These are phyloP conservation scores for Chelon auratus DNA, from an alignment of 2,797 vertebrate species.

Conservation along the genomic window DNA sequence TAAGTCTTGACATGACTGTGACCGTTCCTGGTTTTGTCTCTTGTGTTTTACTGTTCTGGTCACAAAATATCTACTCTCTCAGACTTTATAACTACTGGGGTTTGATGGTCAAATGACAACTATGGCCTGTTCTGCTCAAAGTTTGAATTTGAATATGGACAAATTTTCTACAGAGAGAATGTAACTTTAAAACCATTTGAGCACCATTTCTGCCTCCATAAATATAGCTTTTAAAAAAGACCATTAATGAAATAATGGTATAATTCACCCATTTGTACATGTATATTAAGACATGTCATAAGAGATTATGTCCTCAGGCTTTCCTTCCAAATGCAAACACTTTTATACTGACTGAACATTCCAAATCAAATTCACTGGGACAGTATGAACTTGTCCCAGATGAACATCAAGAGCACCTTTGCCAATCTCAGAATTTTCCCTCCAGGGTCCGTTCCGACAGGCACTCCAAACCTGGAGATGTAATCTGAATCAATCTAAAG, in stretches of 20 bases:
- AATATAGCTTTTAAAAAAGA: conserved; percentile 38
- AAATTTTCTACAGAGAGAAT: conserved; percentile 36
- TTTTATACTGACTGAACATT: neutral
- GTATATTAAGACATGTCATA: neutral
- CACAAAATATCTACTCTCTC: conserved; percentile 15
- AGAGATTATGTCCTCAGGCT: neutral
- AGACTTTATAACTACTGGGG: conserved; percentile 22
- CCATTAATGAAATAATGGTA: conserved; percentile 31
- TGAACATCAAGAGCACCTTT: neutral
- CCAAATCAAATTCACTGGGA: neutral
- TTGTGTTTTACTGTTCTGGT: conserved; percentile 5
- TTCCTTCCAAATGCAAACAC: neutral
- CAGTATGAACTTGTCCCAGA: too few species aligned
- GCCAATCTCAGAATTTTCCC: neutral
- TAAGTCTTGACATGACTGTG: neutral
- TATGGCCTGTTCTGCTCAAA: conserved; percentile 18
- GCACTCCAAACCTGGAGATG: neutral
- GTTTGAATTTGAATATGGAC: conserved; percentile 29
- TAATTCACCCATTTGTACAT: conserved; percentile 1
- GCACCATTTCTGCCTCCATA: conserved; percentile 9
- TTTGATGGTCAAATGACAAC: conserved; percentile 38
- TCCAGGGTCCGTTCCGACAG: neutral
- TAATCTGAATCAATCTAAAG: conserved; percentile 15
- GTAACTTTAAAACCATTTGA: conserved; percentile 20
- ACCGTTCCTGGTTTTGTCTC: neutral